Percentiles rank a stretch among this genome's conserved stretches.
Evolutionary conservation across 1,140 invertebrate genomes (phyloP).

Genomic region (Panagrolaimus sp.): DNA sequence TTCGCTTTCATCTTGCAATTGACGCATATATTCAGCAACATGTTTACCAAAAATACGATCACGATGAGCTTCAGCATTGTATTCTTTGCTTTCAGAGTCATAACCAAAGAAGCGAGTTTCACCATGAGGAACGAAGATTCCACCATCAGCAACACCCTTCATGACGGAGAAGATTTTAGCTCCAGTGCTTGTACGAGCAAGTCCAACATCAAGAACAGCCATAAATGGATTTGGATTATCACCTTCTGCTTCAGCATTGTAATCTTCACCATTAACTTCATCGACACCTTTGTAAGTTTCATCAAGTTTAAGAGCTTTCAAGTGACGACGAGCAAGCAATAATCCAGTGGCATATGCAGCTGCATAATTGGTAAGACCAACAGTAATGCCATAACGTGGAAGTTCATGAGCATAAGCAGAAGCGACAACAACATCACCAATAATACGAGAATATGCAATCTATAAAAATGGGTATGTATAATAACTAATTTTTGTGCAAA

Average conservation of each 20-base stretch:
- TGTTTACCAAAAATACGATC: constrained; percentile 94
- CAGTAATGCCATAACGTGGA: constrained; percentile 84
- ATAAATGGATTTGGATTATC: constrained; percentile 87
- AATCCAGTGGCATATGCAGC: constrained; percentile 96
- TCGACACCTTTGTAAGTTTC: constrained; percentile 79
- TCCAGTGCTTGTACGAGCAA: constrained; percentile 91
- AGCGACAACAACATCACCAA: constrained; percentile 88
- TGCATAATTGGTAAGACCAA: constrained; percentile 97
- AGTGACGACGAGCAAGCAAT: constrained; percentile 82
- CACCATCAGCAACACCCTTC: constrained; percentile 98
- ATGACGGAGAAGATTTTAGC: constrained; percentile 94
- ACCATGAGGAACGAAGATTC: constrained; percentile 93
- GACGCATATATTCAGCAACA: constrained; percentile 92
- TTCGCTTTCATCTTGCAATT: constrained; percentile 85
- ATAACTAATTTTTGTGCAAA: background rate
- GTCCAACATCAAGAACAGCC: constrained; percentile 90
- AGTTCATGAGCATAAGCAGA: constrained; percentile 96
- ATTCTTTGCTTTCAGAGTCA: constrained; percentile 81
- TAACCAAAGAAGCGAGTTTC: constrained; percentile 95
- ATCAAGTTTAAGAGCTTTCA: constrained; percentile 87
- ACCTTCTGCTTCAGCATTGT: constrained; percentile 83
- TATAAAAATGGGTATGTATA: constrained; percentile 57
- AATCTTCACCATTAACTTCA: constrained; percentile 88
- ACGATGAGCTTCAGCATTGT: constrained; percentile 88
- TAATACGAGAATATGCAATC: constrained; percentile 94